Base-by-base conservation (phyloP, 2,888 invertebrate genomes). In the Temnothorax ravouxi region DNA sequence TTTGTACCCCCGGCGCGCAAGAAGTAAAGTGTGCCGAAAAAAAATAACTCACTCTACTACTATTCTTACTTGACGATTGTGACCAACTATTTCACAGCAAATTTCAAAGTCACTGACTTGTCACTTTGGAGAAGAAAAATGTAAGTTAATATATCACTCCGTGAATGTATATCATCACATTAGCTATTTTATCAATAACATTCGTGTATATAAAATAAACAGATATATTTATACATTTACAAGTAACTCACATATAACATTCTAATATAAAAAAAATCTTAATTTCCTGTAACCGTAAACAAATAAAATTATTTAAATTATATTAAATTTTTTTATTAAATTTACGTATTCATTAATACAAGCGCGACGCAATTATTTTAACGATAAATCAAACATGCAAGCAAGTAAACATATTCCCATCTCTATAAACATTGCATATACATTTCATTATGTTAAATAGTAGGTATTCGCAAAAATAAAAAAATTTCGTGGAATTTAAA, bases 61-160 rank as follows among this genome's bases (percentile, higher is more conserved):
- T 83, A 77, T 86, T 88, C 81, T 66, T 83, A 83, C 52, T 69
- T 54, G 54, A 15, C 54, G n/a, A 38, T 25, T n/a, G 21, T 9
- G n/a, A 1, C 2, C 25, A 54, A n/a, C n/a, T 76, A 38, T 52
- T 64, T 44, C 25, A 21, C 5, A 21, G 15, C 15, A 29, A 38
- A 34, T 34, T 34, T 34, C 50, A 52, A 50, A 52, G 50, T 76
- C 29, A 38, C 52, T 62, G 9, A 0, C 47, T 41, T n/a, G 50
- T 74, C 15, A 59, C 25, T 18, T 62, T 74, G 2, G 0, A 38
- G 25, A 52, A 9, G 0, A 18, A 25, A 54, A 3, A 41, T 25
- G 15, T 15, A 34, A 5, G 2, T 13, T 15, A 52, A 41, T 18
- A 29, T 18, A 62, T 47, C n/a, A 5, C 18, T 52, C 18, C n/a